Evolutionary conservation across 92 coral and sea anemone genomes (phyloP).

Genomic region (Heteractis magnifica): DNA sequence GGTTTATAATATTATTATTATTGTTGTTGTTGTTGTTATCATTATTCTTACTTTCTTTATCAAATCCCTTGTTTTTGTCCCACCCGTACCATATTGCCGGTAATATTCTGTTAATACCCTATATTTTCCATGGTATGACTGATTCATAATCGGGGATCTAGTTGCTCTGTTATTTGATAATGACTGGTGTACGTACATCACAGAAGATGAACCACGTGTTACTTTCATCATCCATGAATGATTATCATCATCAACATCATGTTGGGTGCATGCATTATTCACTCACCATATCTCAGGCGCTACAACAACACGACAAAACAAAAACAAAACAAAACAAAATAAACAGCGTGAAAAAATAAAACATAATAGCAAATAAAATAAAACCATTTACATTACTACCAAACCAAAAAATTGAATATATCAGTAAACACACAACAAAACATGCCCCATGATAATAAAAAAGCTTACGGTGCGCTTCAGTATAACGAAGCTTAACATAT

Average conservation of each 20-base stretch:
- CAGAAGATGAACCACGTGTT: conserved; percentile 31
- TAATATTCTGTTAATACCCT: background rate
- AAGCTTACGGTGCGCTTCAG: background rate
- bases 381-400: background rate
- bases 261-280: conserved; percentile 18
- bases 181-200: background rate
- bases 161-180: background rate
- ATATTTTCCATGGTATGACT: background rate
- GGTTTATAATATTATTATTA: too few species aligned
- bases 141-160: background rate
- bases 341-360: conserved; percentile 9
- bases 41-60: too few species aligned
- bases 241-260: conserved; percentile 4
- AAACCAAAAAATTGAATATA: background rate
- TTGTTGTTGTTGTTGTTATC: too few species aligned
- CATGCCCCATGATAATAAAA: background rate
- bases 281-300: conserved; percentile 36
- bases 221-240: conserved; percentile 40
- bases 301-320: conserved; percentile 31
- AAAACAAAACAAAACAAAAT: conserved; percentile 4
- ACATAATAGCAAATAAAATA: background rate
- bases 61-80: background rate
- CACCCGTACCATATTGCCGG: background rate
- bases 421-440: background rate
- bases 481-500: background rate